Conservation (phyloP, 2,888 invertebrate species). For the Thereva unica region DNA sequence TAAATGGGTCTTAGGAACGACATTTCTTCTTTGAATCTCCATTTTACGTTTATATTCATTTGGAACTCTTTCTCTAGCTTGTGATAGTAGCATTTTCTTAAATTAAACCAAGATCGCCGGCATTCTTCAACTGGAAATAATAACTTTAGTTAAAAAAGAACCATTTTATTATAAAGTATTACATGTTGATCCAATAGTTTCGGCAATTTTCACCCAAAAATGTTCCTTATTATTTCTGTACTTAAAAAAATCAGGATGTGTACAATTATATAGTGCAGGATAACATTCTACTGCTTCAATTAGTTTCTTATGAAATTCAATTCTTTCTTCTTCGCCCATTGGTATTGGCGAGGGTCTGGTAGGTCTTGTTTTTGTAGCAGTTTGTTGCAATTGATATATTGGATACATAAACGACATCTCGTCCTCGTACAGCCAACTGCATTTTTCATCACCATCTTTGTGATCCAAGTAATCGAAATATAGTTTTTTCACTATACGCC, state of each 20-base stretch:
- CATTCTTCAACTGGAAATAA: constrained; percentile 16
- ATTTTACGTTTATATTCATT: too few relatives aligned
- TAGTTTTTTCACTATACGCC: constrained; percentile 3
- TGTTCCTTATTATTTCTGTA: too few relatives aligned
- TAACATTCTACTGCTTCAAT: not conserved
- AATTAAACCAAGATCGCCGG: constrained; percentile 5
- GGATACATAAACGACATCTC: constrained; percentile 15
- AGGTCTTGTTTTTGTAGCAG: not conserved
- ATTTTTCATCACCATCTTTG: not conserved
- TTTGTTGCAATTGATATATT: not conserved
- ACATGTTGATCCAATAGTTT: not conserved
- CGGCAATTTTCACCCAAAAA: constrained; percentile 1
- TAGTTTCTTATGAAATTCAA: too few relatives aligned
- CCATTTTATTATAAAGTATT: too few relatives aligned
- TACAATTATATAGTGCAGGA: not conserved
- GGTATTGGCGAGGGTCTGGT: too few relatives aligned
- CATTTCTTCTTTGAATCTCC: too few relatives aligned
- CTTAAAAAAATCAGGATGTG: too few relatives aligned
- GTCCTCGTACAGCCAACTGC: not conserved
- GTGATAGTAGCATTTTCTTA: constrained; percentile 1
- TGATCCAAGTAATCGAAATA: constrained; percentile 4
- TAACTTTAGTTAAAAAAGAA: not conserved
- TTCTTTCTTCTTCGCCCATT: too few relatives aligned
- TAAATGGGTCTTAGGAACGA: too few relatives aligned
- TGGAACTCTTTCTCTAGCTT: not conserved